These are phyloP conservation scores for Ectropis crepuscularia DNA, from an alignment of 2,888 invertebrate species.

Conservation along the genomic window DNA sequence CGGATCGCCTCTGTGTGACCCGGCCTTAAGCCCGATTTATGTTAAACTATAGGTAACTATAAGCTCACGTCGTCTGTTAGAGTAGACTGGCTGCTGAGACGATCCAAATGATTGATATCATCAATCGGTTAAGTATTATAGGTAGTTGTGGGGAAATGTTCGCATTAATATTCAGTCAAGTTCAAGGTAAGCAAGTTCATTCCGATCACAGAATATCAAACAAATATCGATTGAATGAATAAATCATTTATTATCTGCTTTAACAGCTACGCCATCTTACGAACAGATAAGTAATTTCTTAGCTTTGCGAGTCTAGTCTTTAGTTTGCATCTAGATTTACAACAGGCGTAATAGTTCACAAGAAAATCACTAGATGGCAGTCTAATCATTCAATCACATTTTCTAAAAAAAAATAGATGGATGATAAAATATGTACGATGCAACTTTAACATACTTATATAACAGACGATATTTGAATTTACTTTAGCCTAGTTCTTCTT, in stretches of 20 bases:
- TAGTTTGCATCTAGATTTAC: not conserved
- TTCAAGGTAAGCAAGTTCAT: conserved; percentile 34
- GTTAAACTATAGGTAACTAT: no score
- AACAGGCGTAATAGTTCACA: conserved; percentile 9
- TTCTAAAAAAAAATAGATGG: conserved; percentile 22
- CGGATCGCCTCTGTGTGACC: no score
- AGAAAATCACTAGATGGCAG: conserved; percentile 23
- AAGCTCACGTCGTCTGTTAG: not conserved
- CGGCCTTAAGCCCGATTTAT: no score
- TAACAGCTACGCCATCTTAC: conserved; percentile 36
- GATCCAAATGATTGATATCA: not conserved
- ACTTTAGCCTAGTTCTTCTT: conserved; percentile 47
- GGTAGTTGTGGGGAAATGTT: conserved; percentile 16
- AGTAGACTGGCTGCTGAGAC: conserved; percentile 1
- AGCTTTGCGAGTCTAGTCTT: not conserved
- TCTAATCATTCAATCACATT: conserved; percentile 12
- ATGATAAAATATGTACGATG: conserved; percentile 24
- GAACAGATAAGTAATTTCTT: not conserved
- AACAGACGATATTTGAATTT: conserved; percentile 43
- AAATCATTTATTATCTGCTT: conserved; percentile 34
- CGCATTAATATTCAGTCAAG: conserved; percentile 24
- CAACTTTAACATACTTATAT: conserved; percentile 24
- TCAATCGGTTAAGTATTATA: no score
- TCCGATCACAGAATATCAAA: conserved; percentile 11
- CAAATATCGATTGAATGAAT: conserved; percentile 26